These are phyloP conservation scores for Sisyra nigra DNA, from an alignment of 2,888 invertebrate species.

Conservation along the genomic window DNA sequence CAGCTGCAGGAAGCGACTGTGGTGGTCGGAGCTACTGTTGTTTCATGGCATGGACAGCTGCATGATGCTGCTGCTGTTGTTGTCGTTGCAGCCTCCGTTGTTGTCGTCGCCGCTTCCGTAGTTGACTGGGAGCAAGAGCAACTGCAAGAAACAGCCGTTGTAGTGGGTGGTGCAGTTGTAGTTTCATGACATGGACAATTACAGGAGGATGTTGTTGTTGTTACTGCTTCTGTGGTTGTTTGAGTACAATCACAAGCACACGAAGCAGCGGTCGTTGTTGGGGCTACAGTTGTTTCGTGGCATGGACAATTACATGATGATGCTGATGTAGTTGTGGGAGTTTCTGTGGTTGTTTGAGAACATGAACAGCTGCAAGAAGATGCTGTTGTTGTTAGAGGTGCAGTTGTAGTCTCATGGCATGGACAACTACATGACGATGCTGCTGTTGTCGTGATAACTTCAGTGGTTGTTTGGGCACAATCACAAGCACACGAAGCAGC, in stretches of 20 bases:
- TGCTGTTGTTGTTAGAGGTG: not conserved
- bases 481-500: not conserved
- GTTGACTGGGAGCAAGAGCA: not conserved
- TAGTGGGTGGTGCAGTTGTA: not conserved
- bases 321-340: conserved; percentile 1
- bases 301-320: conserved; percentile 1
- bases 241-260: not conserved
- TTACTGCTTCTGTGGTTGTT: not conserved
- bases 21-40: not conserved
- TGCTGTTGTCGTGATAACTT: not conserved
- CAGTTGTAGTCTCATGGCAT: not conserved
- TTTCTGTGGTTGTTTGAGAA: no score
- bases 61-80: conserved; percentile 2
- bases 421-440: not conserved
- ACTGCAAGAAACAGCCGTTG: not conserved
- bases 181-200: not conserved
- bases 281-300: conserved; percentile 1
- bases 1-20: not conserved
- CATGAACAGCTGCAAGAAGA: no score
- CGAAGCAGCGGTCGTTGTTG: not conserved
- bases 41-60: conserved; percentile 1
- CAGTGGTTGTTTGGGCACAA: not conserved
- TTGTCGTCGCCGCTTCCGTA: not conserved
- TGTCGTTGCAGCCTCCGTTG: not conserved
- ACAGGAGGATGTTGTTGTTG: not conserved